A percentile compares a stretch with the other conserved stretches of the same genome.
phyloP scores from a whole-genome alignment of 2,113 vertebrate species.

The Psittacus erithacus region DNA sequence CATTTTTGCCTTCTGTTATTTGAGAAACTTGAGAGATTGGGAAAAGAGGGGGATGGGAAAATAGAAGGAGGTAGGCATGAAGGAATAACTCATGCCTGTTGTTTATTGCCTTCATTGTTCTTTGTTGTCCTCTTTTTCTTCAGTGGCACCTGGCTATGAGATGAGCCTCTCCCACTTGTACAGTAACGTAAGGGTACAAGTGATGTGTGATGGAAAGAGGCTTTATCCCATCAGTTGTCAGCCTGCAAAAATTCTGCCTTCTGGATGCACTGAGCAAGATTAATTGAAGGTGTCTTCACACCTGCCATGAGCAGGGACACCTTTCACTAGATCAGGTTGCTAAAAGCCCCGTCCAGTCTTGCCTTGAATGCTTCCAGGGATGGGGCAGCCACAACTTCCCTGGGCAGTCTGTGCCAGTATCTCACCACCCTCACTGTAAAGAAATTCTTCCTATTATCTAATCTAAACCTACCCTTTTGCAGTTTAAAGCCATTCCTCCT shows the following conservation, averaged over 20 bases:
- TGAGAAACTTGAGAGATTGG: neutral
- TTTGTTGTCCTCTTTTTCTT: neutral
- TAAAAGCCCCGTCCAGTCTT: neutral
- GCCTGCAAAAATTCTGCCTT: neutral
- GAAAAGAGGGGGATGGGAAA: neutral
- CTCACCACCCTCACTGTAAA: neutral
- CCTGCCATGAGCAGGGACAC: neutral
- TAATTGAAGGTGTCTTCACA: neutral
- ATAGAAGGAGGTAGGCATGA: neutral
- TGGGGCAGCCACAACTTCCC: neutral
- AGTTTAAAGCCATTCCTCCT: neutral
- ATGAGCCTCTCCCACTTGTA: neutral
- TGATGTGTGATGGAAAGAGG: neutral
- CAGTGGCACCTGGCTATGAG: neutral
- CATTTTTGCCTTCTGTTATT: neutral
- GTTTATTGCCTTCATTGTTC: neutral
- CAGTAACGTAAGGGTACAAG: neutral
- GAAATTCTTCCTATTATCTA: neutral
- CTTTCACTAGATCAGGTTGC: neutral
- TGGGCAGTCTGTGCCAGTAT: neutral
- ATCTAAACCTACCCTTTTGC: neutral
- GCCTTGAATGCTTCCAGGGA: neutral
- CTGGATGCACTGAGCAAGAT: neutral
- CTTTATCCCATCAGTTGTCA: neutral
- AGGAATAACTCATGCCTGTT: neutral